phyloP scores from a whole-genome alignment of 2,888 invertebrate genomes.

The Onthophagus sagittarius region DNA sequence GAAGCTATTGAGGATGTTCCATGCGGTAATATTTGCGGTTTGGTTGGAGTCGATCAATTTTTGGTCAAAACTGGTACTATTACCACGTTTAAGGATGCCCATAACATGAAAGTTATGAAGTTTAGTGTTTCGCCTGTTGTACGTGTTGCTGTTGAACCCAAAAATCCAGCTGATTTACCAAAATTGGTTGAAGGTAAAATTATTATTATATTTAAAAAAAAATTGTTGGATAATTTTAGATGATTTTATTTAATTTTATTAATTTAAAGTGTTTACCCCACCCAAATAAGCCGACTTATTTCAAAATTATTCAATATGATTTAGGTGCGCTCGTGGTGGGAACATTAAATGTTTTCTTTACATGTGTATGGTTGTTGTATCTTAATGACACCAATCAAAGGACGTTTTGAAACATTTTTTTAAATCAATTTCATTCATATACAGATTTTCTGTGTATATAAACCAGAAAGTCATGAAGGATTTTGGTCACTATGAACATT shows the following conservation, averaged over 20 bases:
- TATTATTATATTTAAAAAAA: slow-evolving; percentile 17
- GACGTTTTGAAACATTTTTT: slow-evolving; percentile 36
- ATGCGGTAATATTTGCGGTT: slow-evolving; percentile 96
- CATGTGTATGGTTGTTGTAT: slow-evolving; percentile 39
- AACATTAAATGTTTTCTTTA: slow-evolving; percentile 35
- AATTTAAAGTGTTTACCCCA: slow-evolving; percentile 35
- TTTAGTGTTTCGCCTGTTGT: slow-evolving; percentile 99
- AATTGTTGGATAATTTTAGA: no score
- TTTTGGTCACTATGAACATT: no score
- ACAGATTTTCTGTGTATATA: no score
- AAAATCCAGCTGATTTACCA: slow-evolving; percentile 98
- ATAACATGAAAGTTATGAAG: slow-evolving; percentile 99
- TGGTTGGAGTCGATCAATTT: slow-evolving; percentile 99
- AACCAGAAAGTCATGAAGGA: no score
- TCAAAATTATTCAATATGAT: slow-evolving; percentile 32
- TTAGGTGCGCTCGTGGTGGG: slow-evolving; percentile 43
- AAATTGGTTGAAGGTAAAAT: slow-evolving; percentile 85
- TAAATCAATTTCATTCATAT: no score
- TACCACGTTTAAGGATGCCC: slow-evolving; percentile 97
- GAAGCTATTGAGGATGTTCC: slow-evolving; percentile 99
- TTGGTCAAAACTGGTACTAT: slow-evolving; percentile 99
- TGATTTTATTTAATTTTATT: not conserved
- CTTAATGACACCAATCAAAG: slow-evolving; percentile 36
- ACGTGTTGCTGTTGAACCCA: slow-evolving; percentile 98
- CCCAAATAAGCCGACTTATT: slow-evolving; percentile 43